Conservation (phyloP, 2,113 vertebrate species). For the Chaenogobius annularis region DNA sequence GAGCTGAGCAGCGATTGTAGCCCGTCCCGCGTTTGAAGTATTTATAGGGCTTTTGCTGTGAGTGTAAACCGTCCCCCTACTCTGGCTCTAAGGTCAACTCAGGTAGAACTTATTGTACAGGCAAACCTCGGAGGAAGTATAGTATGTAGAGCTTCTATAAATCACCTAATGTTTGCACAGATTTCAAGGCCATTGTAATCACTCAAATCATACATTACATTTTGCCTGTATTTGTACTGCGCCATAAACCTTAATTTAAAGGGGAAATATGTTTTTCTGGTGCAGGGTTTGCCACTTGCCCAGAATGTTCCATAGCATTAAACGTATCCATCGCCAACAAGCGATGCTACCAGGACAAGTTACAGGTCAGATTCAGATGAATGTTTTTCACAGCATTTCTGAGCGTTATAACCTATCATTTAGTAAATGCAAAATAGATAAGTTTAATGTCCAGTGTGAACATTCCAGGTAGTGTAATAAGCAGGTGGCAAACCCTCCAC, state of each 20-base stretch:
- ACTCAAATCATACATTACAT: background rate
- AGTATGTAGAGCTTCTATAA: conserved; percentile 4
- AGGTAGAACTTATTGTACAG: conserved; percentile 25
- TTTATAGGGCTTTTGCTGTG: conserved; percentile 56
- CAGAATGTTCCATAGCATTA: too few relatives aligned
- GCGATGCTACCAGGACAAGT: too few relatives aligned
- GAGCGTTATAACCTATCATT: too few relatives aligned
- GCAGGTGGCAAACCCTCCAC: too few relatives aligned
- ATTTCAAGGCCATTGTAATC: background rate
- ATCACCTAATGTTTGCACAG: conserved; percentile 2
- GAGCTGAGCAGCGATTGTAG: conserved; percentile 44
- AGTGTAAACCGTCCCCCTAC: conserved; percentile 42
- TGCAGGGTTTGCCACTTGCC: too few relatives aligned
- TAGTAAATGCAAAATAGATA: background rate
- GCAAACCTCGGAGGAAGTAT: background rate
- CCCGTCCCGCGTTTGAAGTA: conserved; percentile 55
- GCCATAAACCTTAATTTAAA: background rate
- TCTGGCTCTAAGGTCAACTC: conserved; percentile 19
- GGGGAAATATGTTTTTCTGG: too few relatives aligned
- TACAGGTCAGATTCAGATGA: too few relatives aligned
- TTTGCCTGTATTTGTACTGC: too few relatives aligned
- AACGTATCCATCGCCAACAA: too few relatives aligned
- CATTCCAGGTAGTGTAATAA: background rate
- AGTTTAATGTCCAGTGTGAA: background rate
- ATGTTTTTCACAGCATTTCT: too few relatives aligned